A percentile compares a stretch with the other conserved stretches of the same genome.
Evolutionary conservation across 2,797 vertebrate species (phyloP).

Genomic region (Acanthurus lineatus): DNA sequence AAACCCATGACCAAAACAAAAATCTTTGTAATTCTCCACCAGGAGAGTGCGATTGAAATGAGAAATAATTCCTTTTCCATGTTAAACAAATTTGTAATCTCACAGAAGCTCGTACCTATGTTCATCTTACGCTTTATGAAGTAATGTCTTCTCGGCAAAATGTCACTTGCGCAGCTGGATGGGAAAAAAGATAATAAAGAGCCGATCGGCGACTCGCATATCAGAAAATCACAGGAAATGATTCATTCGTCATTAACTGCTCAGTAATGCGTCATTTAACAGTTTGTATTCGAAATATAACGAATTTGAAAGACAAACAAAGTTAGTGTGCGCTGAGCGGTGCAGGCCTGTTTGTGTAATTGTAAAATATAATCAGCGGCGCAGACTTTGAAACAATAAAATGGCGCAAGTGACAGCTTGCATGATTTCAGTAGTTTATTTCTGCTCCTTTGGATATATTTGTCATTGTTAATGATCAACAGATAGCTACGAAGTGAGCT

Average conservation of each 20-base stretch:
- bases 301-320: background rate
- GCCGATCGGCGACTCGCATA: background rate
- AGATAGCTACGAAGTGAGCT: conserved; percentile 13
- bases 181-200: background rate
- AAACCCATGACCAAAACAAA: conserved; percentile 18
- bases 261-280: conserved; percentile 8
- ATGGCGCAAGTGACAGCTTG: too few relatives aligned
- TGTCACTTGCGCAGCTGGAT: background rate
- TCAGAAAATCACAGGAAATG: conserved; percentile 4
- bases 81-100: too few relatives aligned
- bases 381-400: too few relatives aligned
- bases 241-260: background rate
- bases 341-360: background rate
- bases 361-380: background rate
- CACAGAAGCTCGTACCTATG: too few relatives aligned
- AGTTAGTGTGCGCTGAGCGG: background rate
- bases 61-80: background rate
- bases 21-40: background rate
- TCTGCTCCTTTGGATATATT: conserved; percentile 15
- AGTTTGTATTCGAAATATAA: background rate
- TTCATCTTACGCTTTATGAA: background rate
- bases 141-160: too few relatives aligned
- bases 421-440: background rate
- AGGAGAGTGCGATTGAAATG: background rate
- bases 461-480: conserved; percentile 40